Percentiles rank a stretch among this genome's conserved stretches.
These are phyloP conservation scores for Strix uralensis DNA, from an alignment of 2,113 vertebrate genomes.

Conservation along the genomic window DNA sequence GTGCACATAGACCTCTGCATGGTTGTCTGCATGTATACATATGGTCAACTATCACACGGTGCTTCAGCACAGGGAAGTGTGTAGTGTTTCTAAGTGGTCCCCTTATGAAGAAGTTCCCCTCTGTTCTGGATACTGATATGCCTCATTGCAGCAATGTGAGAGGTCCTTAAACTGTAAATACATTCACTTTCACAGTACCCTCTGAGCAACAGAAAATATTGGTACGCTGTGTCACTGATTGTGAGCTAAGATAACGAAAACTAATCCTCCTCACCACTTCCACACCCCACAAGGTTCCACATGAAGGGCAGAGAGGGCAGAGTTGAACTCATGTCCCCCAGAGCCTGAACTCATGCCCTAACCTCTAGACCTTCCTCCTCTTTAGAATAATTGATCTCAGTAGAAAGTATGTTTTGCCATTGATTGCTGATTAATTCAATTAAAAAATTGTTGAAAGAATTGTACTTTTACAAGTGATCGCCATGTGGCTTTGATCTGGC, in stretches of 20 bases:
- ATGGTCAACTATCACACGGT: fast-evolving
- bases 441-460: neutral
- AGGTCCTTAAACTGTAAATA: neutral
- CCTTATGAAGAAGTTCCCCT: neutral
- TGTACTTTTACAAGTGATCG: slow-evolving; percentile 23
- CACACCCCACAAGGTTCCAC: neutral
- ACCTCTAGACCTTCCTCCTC: neutral
- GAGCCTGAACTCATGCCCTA: neutral
- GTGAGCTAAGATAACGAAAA: neutral
- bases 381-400: neutral
- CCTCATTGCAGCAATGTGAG: neutral
- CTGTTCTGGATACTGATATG: neutral
- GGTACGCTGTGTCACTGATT: fast-evolving
- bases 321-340: neutral
- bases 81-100: neutral
- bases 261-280: neutral
- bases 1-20: neutral
- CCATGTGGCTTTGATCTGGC: slow-evolving; percentile 26
- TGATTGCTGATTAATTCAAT: slow-evolving; percentile 12
- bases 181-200: neutral
- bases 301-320: neutral
- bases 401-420: neutral
- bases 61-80: neutral
- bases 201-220: neutral
- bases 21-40: neutral